A percentile compares a stretch with the other conserved stretches of the same genome.
phyloP scores from a whole-genome alignment of 2,113 vertebrate genomes.

The Erinaceus europaeus region DNA sequence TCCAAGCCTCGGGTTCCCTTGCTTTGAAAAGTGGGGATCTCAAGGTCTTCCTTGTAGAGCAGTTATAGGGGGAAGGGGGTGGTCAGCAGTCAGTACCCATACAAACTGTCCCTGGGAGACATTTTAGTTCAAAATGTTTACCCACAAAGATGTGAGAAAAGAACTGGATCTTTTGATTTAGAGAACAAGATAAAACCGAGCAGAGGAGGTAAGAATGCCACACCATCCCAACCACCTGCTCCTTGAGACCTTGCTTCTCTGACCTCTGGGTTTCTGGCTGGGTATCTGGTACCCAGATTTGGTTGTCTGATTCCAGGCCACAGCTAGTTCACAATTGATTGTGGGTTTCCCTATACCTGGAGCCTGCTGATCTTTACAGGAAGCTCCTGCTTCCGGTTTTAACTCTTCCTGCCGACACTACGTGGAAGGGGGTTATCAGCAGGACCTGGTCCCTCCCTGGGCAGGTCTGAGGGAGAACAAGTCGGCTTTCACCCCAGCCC shows the following conservation, averaged over 20 bases:
- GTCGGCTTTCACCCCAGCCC: neutral
- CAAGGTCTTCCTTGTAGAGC: neutral
- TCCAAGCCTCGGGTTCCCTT: neutral
- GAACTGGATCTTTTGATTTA: neutral
- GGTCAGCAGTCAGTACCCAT: neutral
- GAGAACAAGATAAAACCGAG: neutral
- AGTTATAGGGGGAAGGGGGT: neutral
- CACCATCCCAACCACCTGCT: neutral
- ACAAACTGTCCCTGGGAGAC: accelerated
- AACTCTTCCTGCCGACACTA: neutral
- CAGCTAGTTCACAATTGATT: neutral
- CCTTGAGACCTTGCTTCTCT: neutral
- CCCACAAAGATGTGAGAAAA: neutral
- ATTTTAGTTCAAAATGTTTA: neutral
- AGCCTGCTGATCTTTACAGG: neutral
- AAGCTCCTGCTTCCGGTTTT: neutral
- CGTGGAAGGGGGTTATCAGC: neutral
- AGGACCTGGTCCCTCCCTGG: neutral
- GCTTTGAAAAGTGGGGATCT: neutral
- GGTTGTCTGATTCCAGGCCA: neutral
- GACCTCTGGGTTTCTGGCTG: neutral
- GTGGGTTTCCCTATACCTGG: neutral
- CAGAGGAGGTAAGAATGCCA: neutral
- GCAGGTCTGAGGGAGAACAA: neutral
- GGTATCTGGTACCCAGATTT: neutral